phyloP scores from a whole-genome alignment of 2,797 vertebrate species.

The Moxostoma hubbsi region DNA sequence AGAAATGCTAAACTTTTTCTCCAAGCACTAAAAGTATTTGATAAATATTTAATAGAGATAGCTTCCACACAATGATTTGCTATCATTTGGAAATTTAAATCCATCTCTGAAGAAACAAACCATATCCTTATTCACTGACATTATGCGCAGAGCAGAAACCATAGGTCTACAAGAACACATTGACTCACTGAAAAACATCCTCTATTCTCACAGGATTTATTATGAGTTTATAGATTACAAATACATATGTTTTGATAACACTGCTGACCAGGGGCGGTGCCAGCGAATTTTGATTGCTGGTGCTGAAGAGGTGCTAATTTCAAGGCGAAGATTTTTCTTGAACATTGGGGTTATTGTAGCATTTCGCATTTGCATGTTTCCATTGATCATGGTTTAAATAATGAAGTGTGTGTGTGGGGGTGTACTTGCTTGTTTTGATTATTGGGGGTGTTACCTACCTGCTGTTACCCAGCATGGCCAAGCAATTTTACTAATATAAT shows the following conservation, averaged over 20 bases:
- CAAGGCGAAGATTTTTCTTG: too few relatives aligned
- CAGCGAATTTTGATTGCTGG: too few relatives aligned
- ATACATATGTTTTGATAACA: conserved; percentile 5
- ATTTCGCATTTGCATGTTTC: too few relatives aligned
- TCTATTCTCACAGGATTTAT: background rate
- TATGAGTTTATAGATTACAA: background rate
- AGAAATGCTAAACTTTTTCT: conserved; percentile 28
- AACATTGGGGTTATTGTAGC: too few relatives aligned
- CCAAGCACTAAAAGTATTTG: conserved; percentile 21
- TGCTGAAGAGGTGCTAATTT: too few relatives aligned
- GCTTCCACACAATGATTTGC: conserved; percentile 41
- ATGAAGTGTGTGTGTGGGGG: too few relatives aligned
- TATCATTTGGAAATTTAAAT: conserved; percentile 41
- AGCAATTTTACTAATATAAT: too few relatives aligned
- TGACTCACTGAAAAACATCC: background rate
- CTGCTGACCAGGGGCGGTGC: background rate
- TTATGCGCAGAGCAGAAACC: background rate
- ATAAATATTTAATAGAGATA: conserved; percentile 46
- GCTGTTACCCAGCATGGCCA: too few relatives aligned
- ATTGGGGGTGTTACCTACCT: too few relatives aligned
- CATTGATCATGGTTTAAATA: too few relatives aligned
- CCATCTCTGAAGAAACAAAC: conserved; percentile 26
- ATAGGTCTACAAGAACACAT: conserved; percentile 8
- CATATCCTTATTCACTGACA: conserved; percentile 14
- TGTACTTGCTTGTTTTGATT: too few relatives aligned